Base-by-base conservation (phyloP, 2,888 invertebrate species). In the Epinotia demarniana region DNA sequence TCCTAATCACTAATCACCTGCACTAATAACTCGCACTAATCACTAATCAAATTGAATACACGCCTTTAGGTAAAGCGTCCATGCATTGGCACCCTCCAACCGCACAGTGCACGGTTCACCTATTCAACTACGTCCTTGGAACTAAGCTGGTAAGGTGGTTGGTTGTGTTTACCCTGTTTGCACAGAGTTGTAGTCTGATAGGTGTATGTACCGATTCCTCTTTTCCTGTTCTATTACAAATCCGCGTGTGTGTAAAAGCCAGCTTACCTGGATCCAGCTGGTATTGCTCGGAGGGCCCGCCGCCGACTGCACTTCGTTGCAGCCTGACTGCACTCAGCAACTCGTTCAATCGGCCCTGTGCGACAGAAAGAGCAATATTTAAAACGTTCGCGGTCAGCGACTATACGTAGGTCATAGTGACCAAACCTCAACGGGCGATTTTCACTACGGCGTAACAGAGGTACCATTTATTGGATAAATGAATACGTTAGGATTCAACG, bases 311-410 rank as follows among this genome's bases (percentile, higher is more conserved):
- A 84, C 95, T 95, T 75, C 96, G 94, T 81, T 97, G 96, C 88
- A 98, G 95, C 75, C 97, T 95, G 82, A 98, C 96, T 80, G 98
- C 98, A 18, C 98, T 98, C 79, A 98, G 94, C 83, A 99, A 92
- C 92, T 99, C 99, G 89, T 98, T 98, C 73, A 99, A 94, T 72
- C 98, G 97, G 76, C 98, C 98, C 97, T 97, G 86, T 80, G 77
- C 71, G 78, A 61, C 3, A 75, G 77, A 49, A 67, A 72, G 16
- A 75, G 73, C 71, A 72, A 78, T 76, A 76, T 62, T 68, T 3
- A 13, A 13, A 49, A 4, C 46, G 16, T 46, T 46, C 13, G 13
- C 12, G 46, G 46, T 13, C 46, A 46, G 4, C 12, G 4, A 46
- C 46, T 46, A 46, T 12, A 46, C 8, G 8, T 27, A 27, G 23